Evolutionary conservation across 2,888 invertebrate species (phyloP), one percentile per base, ranked within the genome.

Genomic region (Parthenolecanium corni): DNA sequence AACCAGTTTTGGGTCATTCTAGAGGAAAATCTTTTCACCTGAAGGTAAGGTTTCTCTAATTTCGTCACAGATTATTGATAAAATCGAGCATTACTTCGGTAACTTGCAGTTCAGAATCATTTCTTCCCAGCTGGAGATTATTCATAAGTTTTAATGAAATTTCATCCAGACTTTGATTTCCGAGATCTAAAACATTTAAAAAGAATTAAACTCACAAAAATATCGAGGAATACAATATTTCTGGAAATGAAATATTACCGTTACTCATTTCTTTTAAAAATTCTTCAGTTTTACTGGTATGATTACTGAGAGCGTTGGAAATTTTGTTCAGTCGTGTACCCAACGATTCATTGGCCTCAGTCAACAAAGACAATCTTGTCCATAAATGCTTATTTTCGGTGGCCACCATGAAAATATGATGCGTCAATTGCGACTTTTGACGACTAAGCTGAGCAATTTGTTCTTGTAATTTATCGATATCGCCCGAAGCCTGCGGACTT

Each of bases 321-420:
- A 79, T 79, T 71, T 77, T 78, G 52, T 73, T 74, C 56, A 79
- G 71, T 66, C 78, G 77, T 62, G 73, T 76, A 25, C 77, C 79
- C 58, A 79, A 71, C 31, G 75, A 75, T 68, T 77, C 76, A 68
- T 81, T 81, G 18, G 79, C 79, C 70, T 80, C 79, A 4, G 84
- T 79, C 58, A 84, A 73, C 71, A 78, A 77, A 0, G 80, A 82
- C 62, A 89, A 76, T 70, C 84, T 81, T 64, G 78, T 81, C 89
- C 89, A 89, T 46, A 89, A 74, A 67, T 84, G 84, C 69, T 84
- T 82, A 72, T 89, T 89, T 73, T 89, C 89, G 69, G 81, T 80
- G 2, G 87, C 84, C 11, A 89, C 86, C 85, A 89, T 86, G 69
- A 80, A 81, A 31, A 88, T 80, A 70, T 86, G 86, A 71, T 86